A percentile compares a stretch with the other conserved stretches of the same genome.
Evolutionary conservation across 2,113 vertebrate genomes (phyloP).

Genomic region (Nannospalax galili): DNA sequence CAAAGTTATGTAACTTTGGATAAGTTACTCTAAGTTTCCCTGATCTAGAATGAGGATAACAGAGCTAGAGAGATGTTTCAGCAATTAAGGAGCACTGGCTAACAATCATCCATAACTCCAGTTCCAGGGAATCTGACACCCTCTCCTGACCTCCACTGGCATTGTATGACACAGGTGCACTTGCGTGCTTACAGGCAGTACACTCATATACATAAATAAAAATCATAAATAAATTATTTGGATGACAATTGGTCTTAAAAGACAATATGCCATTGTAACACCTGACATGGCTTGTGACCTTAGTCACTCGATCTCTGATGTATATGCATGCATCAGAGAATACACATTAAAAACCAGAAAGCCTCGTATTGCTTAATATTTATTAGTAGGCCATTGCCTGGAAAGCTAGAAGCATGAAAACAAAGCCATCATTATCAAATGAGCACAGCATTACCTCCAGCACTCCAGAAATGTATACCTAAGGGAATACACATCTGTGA

Average conservation of each 20-base stretch:
- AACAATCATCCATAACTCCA: no score
- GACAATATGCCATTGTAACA: neutral
- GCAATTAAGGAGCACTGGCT: no score
- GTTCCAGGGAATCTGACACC: no score
- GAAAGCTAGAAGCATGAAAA: neutral
- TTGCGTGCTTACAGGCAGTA: no score
- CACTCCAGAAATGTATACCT: no score
- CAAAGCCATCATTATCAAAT: neutral
- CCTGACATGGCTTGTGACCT: neutral
- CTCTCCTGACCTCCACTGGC: no score
- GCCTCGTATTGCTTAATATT: neutral
- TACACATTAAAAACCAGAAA: neutral
- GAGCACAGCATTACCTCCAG: accelerated
- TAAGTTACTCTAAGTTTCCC: neutral
- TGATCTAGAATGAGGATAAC: neutral
- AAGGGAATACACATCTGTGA: neutral
- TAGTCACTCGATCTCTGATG: neutral
- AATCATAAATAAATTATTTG: no score
- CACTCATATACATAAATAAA: no score
- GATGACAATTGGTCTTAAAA: no score
- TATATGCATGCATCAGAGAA: neutral
- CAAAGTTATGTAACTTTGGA: neutral
- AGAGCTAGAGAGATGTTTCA: no score
- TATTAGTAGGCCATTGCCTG: neutral
- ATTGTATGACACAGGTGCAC: no score